Conservation (phyloP, 2,797 vertebrate genomes). For the Siniperca obscura region DNA sequence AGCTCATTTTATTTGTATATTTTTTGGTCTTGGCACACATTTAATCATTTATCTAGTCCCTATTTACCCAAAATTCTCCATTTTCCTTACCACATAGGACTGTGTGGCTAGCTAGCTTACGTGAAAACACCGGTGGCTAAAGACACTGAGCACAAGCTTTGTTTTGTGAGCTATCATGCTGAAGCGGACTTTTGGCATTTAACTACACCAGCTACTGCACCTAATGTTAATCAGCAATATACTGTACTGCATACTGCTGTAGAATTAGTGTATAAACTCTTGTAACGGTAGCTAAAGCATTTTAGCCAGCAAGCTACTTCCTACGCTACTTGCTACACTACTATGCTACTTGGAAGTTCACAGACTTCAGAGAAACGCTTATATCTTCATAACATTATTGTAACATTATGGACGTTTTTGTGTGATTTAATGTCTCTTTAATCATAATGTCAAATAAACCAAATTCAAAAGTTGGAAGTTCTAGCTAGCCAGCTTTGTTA, state of each 20-base stretch:
- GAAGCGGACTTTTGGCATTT: not conserved
- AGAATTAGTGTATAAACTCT: not conserved
- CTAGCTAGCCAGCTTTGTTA: not conserved
- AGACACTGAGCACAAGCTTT: not conserved
- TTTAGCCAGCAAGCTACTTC: not conserved
- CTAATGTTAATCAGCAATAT: not conserved
- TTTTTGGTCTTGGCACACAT: not conserved
- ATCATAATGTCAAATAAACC: not conserved
- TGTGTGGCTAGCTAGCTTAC: not conserved
- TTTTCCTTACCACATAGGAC: not conserved
- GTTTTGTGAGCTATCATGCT: not conserved
- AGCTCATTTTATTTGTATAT: not conserved
- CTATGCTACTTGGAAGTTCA: not conserved
- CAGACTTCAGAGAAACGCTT: not conserved
- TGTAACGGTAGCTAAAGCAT: not conserved
- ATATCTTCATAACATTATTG: not conserved
- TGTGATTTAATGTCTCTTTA: not conserved
- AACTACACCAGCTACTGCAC: not conserved
- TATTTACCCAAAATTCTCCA: not conserved
- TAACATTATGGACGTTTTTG: not conserved
- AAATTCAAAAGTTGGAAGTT: not conserved
- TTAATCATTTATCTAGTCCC: not conserved
- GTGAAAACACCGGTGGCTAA: not conserved
- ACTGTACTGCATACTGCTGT: not conserved
- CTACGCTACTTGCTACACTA: not conserved